phyloP scores from a whole-genome alignment of 2,797 vertebrate species.

The Catamblyrhynchus diadema region DNA sequence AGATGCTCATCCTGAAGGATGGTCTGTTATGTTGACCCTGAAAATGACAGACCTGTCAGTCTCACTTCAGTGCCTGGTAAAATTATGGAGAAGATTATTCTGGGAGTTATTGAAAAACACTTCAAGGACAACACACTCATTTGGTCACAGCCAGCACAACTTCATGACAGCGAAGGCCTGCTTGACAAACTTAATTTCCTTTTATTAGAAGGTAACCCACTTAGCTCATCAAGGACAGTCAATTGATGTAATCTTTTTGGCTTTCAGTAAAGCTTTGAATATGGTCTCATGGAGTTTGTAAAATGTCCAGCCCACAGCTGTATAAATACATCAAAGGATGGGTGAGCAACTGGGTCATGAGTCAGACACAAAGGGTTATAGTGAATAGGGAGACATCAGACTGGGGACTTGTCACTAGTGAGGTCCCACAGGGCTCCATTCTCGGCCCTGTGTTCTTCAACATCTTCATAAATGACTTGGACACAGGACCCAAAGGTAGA shows the following conservation, averaged over 20 bases:
- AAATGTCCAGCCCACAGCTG: not conserved
- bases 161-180: not conserved
- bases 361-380: not conserved
- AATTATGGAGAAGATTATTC: not conserved
- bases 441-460: fast-evolving
- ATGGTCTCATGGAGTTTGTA: fast-evolving
- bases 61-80: not conserved
- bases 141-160: not conserved
- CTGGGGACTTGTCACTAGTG: not conserved
- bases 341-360: not conserved
- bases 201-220: not conserved
- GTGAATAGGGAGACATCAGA: not conserved
- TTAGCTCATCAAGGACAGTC: not conserved
- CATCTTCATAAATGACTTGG: not conserved
- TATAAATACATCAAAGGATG: not conserved
- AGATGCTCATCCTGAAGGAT: not conserved
- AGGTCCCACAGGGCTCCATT: not conserved
- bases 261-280: not conserved
- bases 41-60: not conserved
- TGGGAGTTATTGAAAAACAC: not conserved
- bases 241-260: not conserved
- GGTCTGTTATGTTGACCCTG: not conserved
- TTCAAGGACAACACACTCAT: not conserved
- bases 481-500: fast-evolving
- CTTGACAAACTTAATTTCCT: not conserved